phyloP scores from a whole-genome alignment of 2,888 invertebrate genomes.

The Apamea crenata region DNA sequence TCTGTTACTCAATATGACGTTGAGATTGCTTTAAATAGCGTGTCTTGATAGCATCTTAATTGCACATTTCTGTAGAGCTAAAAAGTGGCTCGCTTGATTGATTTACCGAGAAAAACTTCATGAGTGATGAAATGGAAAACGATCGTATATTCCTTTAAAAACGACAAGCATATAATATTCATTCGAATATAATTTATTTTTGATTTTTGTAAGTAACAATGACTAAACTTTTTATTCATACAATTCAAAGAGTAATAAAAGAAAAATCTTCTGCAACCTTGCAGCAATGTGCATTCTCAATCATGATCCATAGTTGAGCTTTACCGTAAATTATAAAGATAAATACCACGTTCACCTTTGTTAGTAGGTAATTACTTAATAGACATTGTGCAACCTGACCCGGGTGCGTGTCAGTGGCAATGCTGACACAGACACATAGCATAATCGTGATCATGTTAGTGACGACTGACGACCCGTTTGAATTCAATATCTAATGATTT shows the following conservation, averaged over 20 bases:
- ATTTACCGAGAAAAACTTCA: slow-evolving; percentile 38
- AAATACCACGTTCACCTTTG: slow-evolving; percentile 67
- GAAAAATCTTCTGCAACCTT: slow-evolving; percentile 10
- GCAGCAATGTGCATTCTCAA: slow-evolving; percentile 24
- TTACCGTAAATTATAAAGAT: slow-evolving; percentile 52
- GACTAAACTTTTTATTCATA: background rate
- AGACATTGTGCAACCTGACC: slow-evolving; percentile 66
- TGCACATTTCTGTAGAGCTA: slow-evolving; percentile 18
- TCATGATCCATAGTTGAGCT: slow-evolving; percentile 42
- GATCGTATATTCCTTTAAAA: background rate
- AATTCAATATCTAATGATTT: slow-evolving; percentile 57
- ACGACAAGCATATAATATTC: background rate
- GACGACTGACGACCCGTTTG: slow-evolving; percentile 45
- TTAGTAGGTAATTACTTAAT: slow-evolving; percentile 65
- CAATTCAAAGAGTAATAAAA: background rate
- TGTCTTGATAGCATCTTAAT: slow-evolving; percentile 39
- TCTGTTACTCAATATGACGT: slow-evolving; percentile 10
- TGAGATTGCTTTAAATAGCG: slow-evolving; percentile 35
- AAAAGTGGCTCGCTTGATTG: slow-evolving; percentile 22
- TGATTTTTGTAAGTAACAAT: slow-evolving; percentile 1
- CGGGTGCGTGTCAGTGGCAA: slow-evolving; percentile 55
- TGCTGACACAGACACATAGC: slow-evolving; percentile 46
- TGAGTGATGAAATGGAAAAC: slow-evolving; percentile 19
- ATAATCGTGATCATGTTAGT: slow-evolving; percentile 54
- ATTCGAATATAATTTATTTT: background rate